Evolutionary conservation across 2,888 invertebrate genomes (phyloP).

Genomic region (Spilosoma lubricipeda): DNA sequence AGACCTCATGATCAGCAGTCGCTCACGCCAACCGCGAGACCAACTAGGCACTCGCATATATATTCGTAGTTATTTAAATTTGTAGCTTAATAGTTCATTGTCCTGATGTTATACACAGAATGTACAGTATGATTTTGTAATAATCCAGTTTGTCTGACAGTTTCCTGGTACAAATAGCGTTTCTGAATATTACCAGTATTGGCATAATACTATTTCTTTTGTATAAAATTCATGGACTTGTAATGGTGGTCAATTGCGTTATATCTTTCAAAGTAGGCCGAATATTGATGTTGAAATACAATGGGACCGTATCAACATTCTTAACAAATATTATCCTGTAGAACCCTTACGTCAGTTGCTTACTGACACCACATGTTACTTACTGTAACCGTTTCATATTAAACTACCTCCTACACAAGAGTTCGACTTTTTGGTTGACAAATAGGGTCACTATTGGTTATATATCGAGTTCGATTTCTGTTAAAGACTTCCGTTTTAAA

Average conservation of each 20-base stretch:
- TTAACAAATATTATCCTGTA: neutral
- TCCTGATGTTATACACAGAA: conserved; percentile 27
- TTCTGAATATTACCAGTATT: conserved; percentile 31
- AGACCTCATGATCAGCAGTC: too few species aligned
- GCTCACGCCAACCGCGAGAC: too few species aligned
- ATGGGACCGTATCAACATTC: neutral
- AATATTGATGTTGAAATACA: conserved; percentile 1
- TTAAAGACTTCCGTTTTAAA: conserved; percentile 12
- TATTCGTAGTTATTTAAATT: neutral
- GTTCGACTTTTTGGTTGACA: neutral
- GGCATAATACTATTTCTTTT: conserved; percentile 13
- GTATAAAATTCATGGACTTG: conserved; percentile 28
- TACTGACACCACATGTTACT: neutral
- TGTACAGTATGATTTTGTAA: neutral
- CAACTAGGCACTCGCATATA: too few species aligned
- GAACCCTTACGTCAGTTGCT: neutral
- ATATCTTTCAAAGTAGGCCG: neutral
- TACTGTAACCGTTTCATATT: neutral
- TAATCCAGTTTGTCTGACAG: conserved; percentile 6
- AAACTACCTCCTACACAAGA: neutral
- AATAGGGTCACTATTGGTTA: neutral
- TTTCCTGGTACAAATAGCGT: conserved; percentile 13
- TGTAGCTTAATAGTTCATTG: neutral
- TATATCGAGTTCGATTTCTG: neutral
- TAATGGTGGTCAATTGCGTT: conserved; percentile 18